Base-by-base conservation (phyloP, 2,797 vertebrate species). In the Okamejei kenojei region DNA sequence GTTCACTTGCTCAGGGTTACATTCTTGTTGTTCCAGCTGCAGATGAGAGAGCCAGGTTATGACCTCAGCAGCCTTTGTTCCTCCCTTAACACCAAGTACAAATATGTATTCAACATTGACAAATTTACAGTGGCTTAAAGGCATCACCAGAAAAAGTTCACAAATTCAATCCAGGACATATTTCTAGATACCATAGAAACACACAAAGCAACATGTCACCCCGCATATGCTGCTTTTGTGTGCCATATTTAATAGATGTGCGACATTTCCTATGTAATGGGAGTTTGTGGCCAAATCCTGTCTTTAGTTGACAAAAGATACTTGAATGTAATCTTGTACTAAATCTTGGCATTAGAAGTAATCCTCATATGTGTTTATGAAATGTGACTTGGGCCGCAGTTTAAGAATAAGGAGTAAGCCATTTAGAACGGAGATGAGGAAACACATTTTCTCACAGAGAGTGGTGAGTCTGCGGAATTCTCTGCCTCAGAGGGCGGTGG, bases 21-120 rank as follows among this genome's bases (percentile, higher is more conserved):
- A 23, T 35, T 68, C n/a, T 88, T n/a, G n/a, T 68, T 8, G 84
- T 9, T 65, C n/a, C n/a, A 88, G 17, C 84, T 88, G 84, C 84
- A 88, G 23, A 32, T n/a, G 84, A 23, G 6, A 88, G 17, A 32
- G 63, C 84, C 84, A 68, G 15, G 17, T 68, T 68, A 68, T 35
- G 84, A 68, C 17, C 32, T 65, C 81, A 86, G 32, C 61, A n/a
- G n/a, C 29, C 19, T 61, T 84, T 84, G 54, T 84, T 58, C 54
- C 15, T 61, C 26, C 15, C 38, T 68, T 63, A 86, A 61, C 82
- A 65, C 54, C 29, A 86, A 86, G 63, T n/a, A 68, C n/a, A 65
- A 68, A 32, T 65, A 86, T 86, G 82, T 86, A 65, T 65, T 86
- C 82, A 86, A 68, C 15, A 35, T 68, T 88, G 84, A 88, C 84